Percentiles rank a stretch among this genome's conserved stretches.
Conservation (phyloP, 2,113 vertebrate species). For the Hypomesus transpacificus region DNA sequence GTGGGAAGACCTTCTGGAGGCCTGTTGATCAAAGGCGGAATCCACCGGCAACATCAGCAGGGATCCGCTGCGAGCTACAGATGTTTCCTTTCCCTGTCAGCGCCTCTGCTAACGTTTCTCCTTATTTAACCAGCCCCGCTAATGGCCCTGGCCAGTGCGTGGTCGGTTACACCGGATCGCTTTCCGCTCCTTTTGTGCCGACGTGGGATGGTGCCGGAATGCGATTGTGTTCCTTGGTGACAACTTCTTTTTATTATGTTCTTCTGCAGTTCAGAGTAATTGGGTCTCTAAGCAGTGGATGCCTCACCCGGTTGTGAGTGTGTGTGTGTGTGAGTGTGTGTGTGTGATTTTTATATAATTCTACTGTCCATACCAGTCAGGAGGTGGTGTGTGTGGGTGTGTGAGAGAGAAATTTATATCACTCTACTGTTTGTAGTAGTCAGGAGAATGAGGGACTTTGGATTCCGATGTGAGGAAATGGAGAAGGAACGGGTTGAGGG, state of each 20-base stretch:
- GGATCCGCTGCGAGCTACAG: constrained; percentile 44
- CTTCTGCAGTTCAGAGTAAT: constrained; percentile 54
- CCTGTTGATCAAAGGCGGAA: constrained; percentile 55
- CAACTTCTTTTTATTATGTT: constrained; percentile 43
- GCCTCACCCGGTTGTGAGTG: constrained; percentile 46
- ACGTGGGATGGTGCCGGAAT: constrained; percentile 48
- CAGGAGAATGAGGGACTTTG: neutral
- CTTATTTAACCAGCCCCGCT: constrained; percentile 58
- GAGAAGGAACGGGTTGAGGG: constrained; percentile 6
- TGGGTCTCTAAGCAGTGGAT: constrained; percentile 50
- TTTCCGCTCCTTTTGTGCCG: constrained; percentile 29
- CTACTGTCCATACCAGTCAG: too few species aligned
- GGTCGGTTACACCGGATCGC: constrained; percentile 49
- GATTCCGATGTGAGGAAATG: neutral
- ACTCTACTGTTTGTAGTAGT: constrained; percentile 13
- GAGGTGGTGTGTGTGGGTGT: constrained; percentile 26
- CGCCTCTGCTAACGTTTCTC: constrained; percentile 44
- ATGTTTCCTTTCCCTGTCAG: constrained; percentile 56
- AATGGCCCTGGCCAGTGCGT: constrained; percentile 44
- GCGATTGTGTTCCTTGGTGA: constrained; percentile 47
- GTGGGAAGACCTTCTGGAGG: constrained; percentile 30
- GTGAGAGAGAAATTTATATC: constrained; percentile 42
- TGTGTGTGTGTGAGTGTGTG: too few species aligned
- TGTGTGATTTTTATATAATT: too few species aligned
- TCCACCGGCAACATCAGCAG: constrained; percentile 36